phyloP scores from a whole-genome alignment of 2,113 vertebrate species.

The Silurus asotus region DNA sequence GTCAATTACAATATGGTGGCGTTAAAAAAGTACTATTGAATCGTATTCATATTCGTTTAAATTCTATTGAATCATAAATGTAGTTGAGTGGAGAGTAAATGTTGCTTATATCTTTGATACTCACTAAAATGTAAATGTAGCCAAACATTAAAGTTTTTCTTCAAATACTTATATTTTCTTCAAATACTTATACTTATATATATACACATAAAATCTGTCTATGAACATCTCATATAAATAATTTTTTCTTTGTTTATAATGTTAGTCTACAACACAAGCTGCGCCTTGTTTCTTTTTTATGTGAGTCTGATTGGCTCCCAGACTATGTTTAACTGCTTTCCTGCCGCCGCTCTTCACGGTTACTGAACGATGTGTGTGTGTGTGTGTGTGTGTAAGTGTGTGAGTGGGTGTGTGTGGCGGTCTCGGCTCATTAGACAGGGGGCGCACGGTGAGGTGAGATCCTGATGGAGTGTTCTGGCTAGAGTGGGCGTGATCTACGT shows the following conservation, averaged over 20 bases:
- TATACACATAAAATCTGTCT: not conserved
- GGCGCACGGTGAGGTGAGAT: conserved; percentile 27
- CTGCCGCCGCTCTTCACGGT: not conserved
- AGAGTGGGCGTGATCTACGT: conserved; percentile 53
- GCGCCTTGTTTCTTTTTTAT: conserved; percentile 6
- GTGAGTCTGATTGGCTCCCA: not conserved
- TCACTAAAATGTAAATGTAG: too few species aligned
- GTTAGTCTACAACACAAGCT: not conserved
- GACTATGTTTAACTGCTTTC: conserved; percentile 3
- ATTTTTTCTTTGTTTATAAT: not conserved
- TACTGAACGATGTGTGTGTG: not conserved
- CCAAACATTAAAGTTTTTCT: too few species aligned
- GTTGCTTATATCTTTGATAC: too few species aligned
- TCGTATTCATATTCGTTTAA: too few species aligned
- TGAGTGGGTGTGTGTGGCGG: conserved; percentile 29
- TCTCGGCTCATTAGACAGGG: conserved; percentile 30
- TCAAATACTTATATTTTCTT: too few species aligned
- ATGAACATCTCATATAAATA: not conserved
- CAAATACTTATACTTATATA: too few species aligned
- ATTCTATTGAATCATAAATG: too few species aligned
- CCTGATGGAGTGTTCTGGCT: conserved; percentile 50
- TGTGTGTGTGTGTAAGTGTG: conserved; percentile 37
- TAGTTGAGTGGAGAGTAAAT: too few species aligned
- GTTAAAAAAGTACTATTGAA: too few species aligned
- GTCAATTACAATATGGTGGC: too few species aligned